Evolutionary conservation across 2,113 vertebrate species (phyloP).

Genomic region (Apodemus speciosus): DNA sequence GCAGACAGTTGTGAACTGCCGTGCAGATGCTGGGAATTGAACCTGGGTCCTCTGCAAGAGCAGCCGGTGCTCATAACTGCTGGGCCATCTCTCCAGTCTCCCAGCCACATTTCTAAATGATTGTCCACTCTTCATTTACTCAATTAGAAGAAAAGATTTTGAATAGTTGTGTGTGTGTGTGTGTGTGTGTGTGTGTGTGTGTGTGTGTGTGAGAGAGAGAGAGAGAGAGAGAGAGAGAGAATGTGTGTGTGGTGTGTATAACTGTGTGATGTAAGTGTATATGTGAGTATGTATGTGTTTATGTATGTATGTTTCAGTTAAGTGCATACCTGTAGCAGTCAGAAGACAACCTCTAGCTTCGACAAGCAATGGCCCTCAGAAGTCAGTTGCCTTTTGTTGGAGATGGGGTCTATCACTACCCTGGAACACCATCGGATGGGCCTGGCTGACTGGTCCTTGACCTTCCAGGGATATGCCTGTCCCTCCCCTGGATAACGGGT

Average conservation of each 20-base stretch:
- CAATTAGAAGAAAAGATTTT: background rate
- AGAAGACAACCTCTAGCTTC: background rate
- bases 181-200: background rate
- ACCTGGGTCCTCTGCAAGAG: background rate
- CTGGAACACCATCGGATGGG: background rate
- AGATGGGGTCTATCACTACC: background rate
- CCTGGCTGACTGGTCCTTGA: background rate
- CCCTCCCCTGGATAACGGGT: background rate
- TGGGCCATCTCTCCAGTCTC: background rate
- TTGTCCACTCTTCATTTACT: background rate
- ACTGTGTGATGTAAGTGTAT: background rate
- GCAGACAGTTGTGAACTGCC: background rate
- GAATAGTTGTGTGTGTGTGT: background rate
- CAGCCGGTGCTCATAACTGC: background rate
- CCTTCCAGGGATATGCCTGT: background rate
- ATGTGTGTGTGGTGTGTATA: background rate
- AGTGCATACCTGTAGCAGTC: background rate
- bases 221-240: background rate
- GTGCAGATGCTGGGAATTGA: background rate
- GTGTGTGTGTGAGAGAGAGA: background rate
- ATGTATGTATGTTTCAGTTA: rapidly evolving
- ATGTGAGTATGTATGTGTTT: background rate
- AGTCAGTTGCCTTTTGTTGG: background rate
- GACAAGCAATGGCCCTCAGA: background rate
- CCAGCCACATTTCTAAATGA: background rate